Percentiles rank a stretch among this genome's conserved stretches.
Evolutionary conservation across 2,113 vertebrate genomes (phyloP).

Genomic region (Indicator maculatus): DNA sequence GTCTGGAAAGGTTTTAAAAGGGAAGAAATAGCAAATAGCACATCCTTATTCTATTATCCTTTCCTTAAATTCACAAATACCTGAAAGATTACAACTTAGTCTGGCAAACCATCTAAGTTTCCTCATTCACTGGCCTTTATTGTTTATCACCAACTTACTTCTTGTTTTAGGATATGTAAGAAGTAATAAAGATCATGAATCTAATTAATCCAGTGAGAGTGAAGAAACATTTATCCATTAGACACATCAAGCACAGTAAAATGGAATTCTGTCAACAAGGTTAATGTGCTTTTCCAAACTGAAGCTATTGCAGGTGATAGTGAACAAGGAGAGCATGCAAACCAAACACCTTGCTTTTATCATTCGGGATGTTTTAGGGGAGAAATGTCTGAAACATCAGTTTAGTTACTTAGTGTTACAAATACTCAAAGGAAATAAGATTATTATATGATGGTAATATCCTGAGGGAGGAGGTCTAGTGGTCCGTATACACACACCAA

Average conservation of each 20-base stretch:
- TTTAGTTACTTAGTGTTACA: not conserved
- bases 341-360: not conserved
- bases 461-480: not conserved
- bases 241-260: not conserved
- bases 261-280: not conserved
- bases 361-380: not conserved
- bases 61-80: not conserved
- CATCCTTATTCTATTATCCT: not conserved
- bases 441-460: not conserved
- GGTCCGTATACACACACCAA: not conserved
- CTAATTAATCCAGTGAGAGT: conserved; percentile 12
- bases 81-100: not conserved
- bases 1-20: not conserved
- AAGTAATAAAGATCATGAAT: not conserved
- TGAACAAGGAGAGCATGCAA: not conserved
- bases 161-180: not conserved
- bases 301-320: not conserved
- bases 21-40: not conserved
- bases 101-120: not conserved
- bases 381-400: not conserved
- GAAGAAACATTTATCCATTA: conserved; percentile 11
- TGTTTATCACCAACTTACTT: not conserved
- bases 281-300: not conserved
- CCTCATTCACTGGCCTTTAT: not conserved
- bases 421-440: not conserved